These are phyloP conservation scores for Taxidea taxus DNA, from an alignment of 2,113 vertebrate genomes.

Conservation along the genomic window DNA sequence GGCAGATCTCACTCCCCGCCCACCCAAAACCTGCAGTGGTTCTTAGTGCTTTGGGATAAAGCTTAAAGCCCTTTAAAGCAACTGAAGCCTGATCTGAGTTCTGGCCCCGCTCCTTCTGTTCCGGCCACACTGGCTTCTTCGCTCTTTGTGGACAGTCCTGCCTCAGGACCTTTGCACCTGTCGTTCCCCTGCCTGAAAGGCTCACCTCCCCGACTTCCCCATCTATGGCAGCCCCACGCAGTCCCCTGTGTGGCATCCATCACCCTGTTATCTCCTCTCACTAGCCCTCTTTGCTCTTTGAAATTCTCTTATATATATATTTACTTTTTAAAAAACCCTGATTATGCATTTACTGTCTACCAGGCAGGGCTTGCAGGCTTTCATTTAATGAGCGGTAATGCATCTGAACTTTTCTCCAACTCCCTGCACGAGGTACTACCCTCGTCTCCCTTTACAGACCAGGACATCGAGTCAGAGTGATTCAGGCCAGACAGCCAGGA, in stretches of 20 bases:
- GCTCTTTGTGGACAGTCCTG: not conserved
- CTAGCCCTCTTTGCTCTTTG: not conserved
- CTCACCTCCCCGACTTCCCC: not conserved
- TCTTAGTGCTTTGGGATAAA: not conserved
- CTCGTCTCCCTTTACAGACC: not conserved
- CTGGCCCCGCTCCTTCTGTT: not conserved
- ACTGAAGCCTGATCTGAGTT: accelerated
- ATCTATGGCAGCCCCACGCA: not conserved
- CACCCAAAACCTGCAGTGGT: not conserved
- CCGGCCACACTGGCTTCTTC: not conserved
- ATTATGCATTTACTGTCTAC: not conserved
- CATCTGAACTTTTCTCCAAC: not conserved
- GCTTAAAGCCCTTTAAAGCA: not conserved
- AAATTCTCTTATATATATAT: not conserved
- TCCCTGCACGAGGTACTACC: accelerated
- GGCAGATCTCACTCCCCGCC: not conserved
- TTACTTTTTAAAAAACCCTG: not conserved
- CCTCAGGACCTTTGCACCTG: not conserved
- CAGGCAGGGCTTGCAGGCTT: not conserved
- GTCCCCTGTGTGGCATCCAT: not conserved
- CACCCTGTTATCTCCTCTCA: not conserved
- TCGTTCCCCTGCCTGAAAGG: not conserved
- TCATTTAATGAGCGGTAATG: not conserved
- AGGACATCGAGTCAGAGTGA: not conserved
- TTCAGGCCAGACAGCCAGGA: not conserved